Base-by-base conservation (phyloP, 2,888 invertebrate genomes). In the Erebia palarica region DNA sequence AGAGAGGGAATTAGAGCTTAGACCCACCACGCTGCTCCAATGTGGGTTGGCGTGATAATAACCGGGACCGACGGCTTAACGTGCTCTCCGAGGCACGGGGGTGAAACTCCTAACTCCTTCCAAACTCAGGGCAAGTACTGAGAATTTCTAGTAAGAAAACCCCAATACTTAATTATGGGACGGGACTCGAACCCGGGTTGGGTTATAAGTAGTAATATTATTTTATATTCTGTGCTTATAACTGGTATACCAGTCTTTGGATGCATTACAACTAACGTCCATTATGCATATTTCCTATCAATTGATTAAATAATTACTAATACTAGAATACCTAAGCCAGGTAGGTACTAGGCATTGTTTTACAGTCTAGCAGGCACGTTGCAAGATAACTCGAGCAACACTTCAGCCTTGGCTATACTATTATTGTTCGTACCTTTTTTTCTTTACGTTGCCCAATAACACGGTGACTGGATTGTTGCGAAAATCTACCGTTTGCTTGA, bases 391-490 rank as follows among this genome's bases (percentile, higher is more conserved):
- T 44, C 11, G 65, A 55, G 55, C 65, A 65, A 65, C n/a, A n/a
- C 10, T 53, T 11, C 51, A 55, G 44, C 65, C 65, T 65, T 65
- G 65, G 55, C 51, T 42, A 65, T 18, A 14, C 42, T 55, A 53
- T 65, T 65, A 65, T 55, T 55, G 55, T 65, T 55, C 5, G 55
- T 42, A 14, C 42, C 42, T 36, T 65, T 65, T 65, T 55, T 65
- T 16, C 42, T 42, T 36, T 11, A 14, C 55, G 36, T 65, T 55
- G 13, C 55, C 11, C 42, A 65, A 55, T 13, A 36, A 42, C 47
- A 16, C 3, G 16, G 16, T 10, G 4, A 42, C 44, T 55, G 36
- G 16, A 13, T n/a, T 36, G 53, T 65, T 42, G 65, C 65, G 44
- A 65, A 55, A 16, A 61, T 14, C n/a, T 59, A 27, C 36, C 58